Conservation (phyloP, 2,113 vertebrate genomes). For the Phaethon lepturus region DNA sequence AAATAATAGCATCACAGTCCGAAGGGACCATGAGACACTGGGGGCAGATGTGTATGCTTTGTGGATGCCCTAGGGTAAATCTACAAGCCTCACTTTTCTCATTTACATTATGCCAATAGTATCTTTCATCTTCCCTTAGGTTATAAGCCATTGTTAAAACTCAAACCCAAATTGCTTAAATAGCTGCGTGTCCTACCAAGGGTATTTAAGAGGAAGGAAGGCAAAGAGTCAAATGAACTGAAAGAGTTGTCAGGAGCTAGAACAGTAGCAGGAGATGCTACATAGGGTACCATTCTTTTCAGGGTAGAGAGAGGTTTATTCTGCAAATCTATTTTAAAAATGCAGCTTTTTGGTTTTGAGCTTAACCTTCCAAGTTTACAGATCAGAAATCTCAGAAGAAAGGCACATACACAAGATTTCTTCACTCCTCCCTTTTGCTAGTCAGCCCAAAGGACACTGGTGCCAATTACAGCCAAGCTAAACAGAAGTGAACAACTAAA, state of each 20-base stretch:
- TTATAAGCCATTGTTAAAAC: neutral
- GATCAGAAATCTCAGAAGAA: neutral
- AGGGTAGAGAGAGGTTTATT: neutral
- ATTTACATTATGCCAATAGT: neutral
- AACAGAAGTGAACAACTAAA: neutral
- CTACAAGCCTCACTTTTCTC: neutral
- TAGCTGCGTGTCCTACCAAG: neutral
- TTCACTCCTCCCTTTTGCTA: neutral
- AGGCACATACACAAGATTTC: neutral
- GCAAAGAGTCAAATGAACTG: neutral
- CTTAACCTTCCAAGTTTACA: neutral
- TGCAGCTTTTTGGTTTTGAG: neutral
- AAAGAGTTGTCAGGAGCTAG: neutral
- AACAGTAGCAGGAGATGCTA: neutral
- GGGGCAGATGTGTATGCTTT: neutral
- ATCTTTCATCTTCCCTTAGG: neutral
- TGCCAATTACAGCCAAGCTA: neutral
- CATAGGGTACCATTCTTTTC: neutral
- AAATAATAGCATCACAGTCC: neutral
- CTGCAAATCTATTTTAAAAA: neutral
- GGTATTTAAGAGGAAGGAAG: neutral
- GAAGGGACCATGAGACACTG: neutral
- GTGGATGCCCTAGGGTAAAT: neutral
- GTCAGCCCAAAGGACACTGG: neutral
- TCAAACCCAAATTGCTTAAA: neutral